Base-by-base conservation (phyloP, 1,140 invertebrate species). In the Heliconius nattereri region DNA sequence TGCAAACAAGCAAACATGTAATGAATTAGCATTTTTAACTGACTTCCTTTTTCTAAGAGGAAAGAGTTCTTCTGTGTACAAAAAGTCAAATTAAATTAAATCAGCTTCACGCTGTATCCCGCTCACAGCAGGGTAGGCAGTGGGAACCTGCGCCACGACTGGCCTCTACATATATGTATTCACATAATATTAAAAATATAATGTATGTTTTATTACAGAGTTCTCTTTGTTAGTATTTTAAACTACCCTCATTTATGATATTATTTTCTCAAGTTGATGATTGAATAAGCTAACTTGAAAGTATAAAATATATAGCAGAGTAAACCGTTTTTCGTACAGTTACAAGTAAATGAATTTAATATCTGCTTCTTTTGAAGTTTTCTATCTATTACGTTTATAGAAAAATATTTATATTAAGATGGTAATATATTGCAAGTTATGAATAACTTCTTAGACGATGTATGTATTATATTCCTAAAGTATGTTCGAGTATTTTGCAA, bases 361-460 rank as follows among this genome's bases (percentile, higher is more conserved):
- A 60, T 60, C 20, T 60, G 7, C 54, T 60, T 60, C 54, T 60
- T 60, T 60, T 60, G 54, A 60, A 60, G n/a, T 45, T 45, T 45
- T 45, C 9, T 60, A 11, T 60, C 19, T 60, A 60, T 60, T 60
- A 26, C 9, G n/a, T 23, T 26, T 60, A 60, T 23, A 60, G 54
- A 11, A 60, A n/a, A 60, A n/a, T 60, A 60, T 66, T 66, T 26
- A 66, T 66, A 66, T 66, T 16, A 66, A 16, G 13, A 66, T 66
- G 2, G 23, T 6, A 66, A 66, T 23, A 60, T 60, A 54, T 54
- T 54, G 52, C 7, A 54, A 54, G 2, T n/a, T 20, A 54, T n/a
- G 20, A n/a, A 54, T 19, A 54, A 54, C 57, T 23, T 60, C 57
- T 9, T 54, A 60, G 9, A 26, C 9, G n/a, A 11, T 23, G 0